Evolutionary conservation across 2,888 invertebrate species (phyloP), one percentile per base, ranked within the genome.

Genomic region (Spodoptera littoralis): DNA sequence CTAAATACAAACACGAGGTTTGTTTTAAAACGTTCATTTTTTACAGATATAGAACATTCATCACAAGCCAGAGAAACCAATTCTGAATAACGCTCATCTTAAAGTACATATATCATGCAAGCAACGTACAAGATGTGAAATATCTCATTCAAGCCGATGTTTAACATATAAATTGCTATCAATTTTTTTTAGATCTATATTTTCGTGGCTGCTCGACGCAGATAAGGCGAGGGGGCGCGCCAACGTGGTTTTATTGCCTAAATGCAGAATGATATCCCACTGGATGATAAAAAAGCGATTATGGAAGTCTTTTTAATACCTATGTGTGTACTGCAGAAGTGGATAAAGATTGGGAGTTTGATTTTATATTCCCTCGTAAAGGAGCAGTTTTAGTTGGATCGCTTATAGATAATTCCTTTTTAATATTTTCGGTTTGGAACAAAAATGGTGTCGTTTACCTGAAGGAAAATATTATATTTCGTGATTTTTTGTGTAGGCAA

Each of bases 151-250:
- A 84, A 84, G 80, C 82, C 87, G 86, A 88, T 91, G 91, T 89
- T 92, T 92, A 90, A 91, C 92, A 92, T 92, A 92, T 92, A 92
- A 92, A 92, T 92, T 92, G 90, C 88, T 90, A 91, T 91, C 88
- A 90, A 88, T 91, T 91, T 91, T 79, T 90, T 91, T 86, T 88
- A 89, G 89, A 90, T 90, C 90, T 89, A 90, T 90, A 90, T 90
- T 89, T 89, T 86, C 84, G 87, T 81, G 86, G 84, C 90, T 91
- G 91, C 79, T 84, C 79, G 74, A 49, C 42, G 71, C 76, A 88
- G 92, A 92, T 92, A 91, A 91, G 90, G 77, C 82, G 76, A 60
- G 63, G 79, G 82, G 81, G 79, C 82, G 82, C 78, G 79, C 75
- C 69, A 66, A 76, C 77, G 79, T 82, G 84, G 76, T 86, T 90